These are phyloP conservation scores for Beroe ovata DNA, from an alignment of 37 sponge, comb jelly and placozoan species.

Conservation along the genomic window DNA sequence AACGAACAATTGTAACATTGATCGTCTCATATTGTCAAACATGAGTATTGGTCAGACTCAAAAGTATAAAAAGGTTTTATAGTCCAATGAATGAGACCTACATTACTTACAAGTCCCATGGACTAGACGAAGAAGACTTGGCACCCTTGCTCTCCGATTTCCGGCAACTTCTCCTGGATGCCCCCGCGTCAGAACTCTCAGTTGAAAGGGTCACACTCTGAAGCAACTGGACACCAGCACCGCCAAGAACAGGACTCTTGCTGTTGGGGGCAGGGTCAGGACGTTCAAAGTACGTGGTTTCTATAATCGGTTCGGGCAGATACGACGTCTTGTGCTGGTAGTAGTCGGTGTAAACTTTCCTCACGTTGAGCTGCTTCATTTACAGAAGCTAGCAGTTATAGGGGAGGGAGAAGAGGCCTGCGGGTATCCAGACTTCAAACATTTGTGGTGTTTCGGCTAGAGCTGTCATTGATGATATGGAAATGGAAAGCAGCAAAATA, in stretches of 20 bases:
- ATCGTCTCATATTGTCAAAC: too few relatives aligned
- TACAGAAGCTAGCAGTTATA: neutral
- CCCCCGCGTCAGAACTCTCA: neutral
- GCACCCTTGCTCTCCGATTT: neutral
- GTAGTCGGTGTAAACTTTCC: conserved; percentile 53
- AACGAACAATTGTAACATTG: too few relatives aligned
- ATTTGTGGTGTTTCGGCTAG: too few relatives aligned
- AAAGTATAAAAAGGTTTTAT: too few relatives aligned
- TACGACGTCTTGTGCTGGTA: conserved; percentile 38
- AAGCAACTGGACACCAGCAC: neutral
- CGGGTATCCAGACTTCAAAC: too few relatives aligned
- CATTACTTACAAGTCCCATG: conserved; percentile 41
- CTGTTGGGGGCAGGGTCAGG: neutral
- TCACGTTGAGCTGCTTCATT: conserved; percentile 43
- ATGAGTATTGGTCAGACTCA: too few relatives aligned
- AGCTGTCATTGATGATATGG: too few relatives aligned
- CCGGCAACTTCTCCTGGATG: neutral
- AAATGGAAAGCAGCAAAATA: too few relatives aligned
- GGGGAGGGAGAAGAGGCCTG: neutral
- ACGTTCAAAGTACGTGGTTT: conserved; percentile 46
- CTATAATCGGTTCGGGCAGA: conserved; percentile 48
- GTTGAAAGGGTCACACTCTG: neutral
- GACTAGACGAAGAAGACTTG: conserved; percentile 14
- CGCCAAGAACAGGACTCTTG: neutral
- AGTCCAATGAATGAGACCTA: too few relatives aligned